Evolutionary conservation across 2,113 vertebrate genomes (phyloP).

Genomic region (Galeopterus variegatus): DNA sequence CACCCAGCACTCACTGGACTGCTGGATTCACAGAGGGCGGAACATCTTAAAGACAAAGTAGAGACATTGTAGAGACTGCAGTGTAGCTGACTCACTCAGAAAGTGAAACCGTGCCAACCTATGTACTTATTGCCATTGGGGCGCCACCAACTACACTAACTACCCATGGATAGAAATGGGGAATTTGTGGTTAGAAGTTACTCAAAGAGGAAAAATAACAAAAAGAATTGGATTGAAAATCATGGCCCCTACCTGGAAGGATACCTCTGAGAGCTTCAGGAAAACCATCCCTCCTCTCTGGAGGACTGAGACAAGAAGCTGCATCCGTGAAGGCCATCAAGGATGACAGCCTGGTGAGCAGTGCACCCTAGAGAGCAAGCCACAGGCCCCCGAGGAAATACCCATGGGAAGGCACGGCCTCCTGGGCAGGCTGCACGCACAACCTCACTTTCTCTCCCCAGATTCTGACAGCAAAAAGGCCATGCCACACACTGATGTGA

Average conservation of each 20-base stretch:
- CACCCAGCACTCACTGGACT: not conserved
- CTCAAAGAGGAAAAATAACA: not conserved
- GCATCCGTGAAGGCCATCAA: not conserved
- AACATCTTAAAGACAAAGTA: not conserved
- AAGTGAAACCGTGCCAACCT: not conserved
- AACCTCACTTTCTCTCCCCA: slow-evolving; percentile 18
- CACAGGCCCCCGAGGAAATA: not conserved
- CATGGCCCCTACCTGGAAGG: not conserved
- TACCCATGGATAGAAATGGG: not conserved
- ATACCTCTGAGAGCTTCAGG: not conserved
- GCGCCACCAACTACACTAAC: not conserved
- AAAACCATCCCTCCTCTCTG: not conserved
- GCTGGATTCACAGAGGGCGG: not conserved
- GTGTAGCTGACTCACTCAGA: not conserved
- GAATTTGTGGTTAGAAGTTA: not conserved
- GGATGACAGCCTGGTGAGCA: not conserved
- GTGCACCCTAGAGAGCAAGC: not conserved
- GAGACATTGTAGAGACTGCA: not conserved
- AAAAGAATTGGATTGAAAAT: not conserved
- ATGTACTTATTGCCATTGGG: not conserved
- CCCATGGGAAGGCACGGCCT: not conserved
- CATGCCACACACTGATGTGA: not conserved
- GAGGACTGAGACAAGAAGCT: not conserved
- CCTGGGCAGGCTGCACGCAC: not conserved
- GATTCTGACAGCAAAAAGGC: not conserved